Evolutionary conservation across 2,113 vertebrate genomes (phyloP), one percentile per base, ranked within the genome.

Genomic region (Amblyornis subalaris): DNA sequence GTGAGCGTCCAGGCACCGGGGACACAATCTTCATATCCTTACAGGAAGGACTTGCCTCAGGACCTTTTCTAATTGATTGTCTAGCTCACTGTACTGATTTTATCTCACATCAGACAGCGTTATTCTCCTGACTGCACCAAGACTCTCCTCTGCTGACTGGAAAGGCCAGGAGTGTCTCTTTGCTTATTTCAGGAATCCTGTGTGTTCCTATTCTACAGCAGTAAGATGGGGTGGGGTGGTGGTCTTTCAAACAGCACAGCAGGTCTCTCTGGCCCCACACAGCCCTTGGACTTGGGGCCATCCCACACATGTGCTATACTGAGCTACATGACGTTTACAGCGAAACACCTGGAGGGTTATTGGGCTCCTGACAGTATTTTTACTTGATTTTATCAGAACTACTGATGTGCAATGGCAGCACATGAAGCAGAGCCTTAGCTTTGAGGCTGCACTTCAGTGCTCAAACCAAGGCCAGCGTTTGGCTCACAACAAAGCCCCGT

Each of bases 21-120:
- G 69, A 99, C 99, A 40, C 99, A 99, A 97, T 96, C 98, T 38
- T 99, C 99, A 40, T 99, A 97, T 89, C 99, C 99, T 8, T 97
- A 95, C 91, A 98, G 89, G 93, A 98, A 97, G 80, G 98, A 99
- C 82, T 98, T 99, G 55, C 98, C 98, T 31, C 93, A 80, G 51
- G 95, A 98, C 88, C 97, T 99, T 80, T 99, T 99, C 90, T 98
- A 96, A 97, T 72, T 83, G 54, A 72, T 44, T 87, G 77, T 89
- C 93, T 89, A 77, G 57, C 77, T 89, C 18, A 0, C 2, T 1
- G 13, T 81, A 44, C 90, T 61, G 44, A 92, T 96, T 81, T 92
- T 95, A 88, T 90, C 89, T 96, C 62, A n/a, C 10, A 40, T 28
- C 60, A 95, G 72, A 81, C 72, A 74, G n/a, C 47, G 36, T 86